phyloP scores from a whole-genome alignment of 2,113 vertebrate species.

The Leiothrix lutea region DNA sequence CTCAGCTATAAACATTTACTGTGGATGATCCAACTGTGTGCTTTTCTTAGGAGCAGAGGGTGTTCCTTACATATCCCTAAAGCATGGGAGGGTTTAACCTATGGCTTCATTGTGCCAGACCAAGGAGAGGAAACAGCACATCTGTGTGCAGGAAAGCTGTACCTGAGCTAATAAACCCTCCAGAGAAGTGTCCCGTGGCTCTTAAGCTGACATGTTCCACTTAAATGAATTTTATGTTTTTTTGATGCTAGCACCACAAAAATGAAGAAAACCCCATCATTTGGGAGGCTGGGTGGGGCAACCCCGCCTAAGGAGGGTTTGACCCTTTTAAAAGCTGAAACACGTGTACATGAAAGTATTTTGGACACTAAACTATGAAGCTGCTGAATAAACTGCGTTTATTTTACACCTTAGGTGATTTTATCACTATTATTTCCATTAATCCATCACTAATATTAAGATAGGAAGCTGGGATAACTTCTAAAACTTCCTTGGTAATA shows the following conservation, averaged over 20 bases:
- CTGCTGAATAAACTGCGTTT: neutral
- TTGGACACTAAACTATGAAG: neutral
- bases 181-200: neutral
- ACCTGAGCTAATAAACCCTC: slow-evolving; percentile 3
- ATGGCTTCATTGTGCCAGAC: neutral
- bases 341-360: neutral
- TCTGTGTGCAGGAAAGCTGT: neutral
- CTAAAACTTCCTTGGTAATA: neutral
- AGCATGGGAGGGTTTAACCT: neutral
- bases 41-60: neutral
- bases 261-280: neutral
- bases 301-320: neutral
- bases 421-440: neutral
- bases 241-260: neutral
- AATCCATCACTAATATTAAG: neutral
- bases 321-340: neutral
- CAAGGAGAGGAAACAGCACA: neutral
- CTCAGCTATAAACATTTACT: slow-evolving; percentile 14
- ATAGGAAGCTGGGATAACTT: neutral
- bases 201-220: neutral
- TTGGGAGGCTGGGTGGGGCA: neutral
- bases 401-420: neutral
- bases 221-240: neutral
- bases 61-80: neutral
- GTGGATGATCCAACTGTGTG: neutral